Conservation (phyloP, 1,140 invertebrate species). For the Oryctes rhinoceros region DNA sequence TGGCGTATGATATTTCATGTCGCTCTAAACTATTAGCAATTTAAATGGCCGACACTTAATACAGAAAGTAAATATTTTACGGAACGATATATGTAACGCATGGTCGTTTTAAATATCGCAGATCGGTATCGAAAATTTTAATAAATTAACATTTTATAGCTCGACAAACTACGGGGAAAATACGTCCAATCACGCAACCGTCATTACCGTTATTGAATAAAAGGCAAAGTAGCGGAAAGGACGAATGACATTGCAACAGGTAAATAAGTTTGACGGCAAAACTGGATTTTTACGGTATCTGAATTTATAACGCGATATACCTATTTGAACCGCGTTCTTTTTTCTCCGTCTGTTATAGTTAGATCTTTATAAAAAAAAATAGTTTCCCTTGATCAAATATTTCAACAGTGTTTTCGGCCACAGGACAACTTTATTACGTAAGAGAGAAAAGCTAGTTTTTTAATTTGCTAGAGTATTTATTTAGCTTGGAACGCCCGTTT, state of each 20-base stretch:
- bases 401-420: too few species aligned
- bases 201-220: not conserved
- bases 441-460: too few species aligned
- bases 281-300: too few species aligned
- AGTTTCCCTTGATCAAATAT: too few species aligned
- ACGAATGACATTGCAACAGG: slow-evolving; percentile 6
- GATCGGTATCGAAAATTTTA: slow-evolving; percentile 15
- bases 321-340: too few species aligned
- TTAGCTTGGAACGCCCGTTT: too few species aligned
- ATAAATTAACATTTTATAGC: slow-evolving; percentile 19
- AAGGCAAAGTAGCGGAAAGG: not conserved
- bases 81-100: not conserved
- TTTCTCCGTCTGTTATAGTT: too few species aligned
- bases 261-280: not conserved
- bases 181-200: slow-evolving; percentile 16
- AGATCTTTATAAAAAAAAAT: too few species aligned
- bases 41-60: slow-evolving; percentile 14
- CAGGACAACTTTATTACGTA: too few species aligned
- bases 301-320: too few species aligned
- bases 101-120: slow-evolving; percentile 10
- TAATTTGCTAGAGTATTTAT: too few species aligned
- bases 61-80: not conserved
- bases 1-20: not conserved
- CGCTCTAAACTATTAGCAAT: slow-evolving; percentile 3
- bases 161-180: slow-evolving; percentile 11